Percentiles rank a stretch among this genome's conserved stretches.
phyloP scores from a whole-genome alignment of 2,888 invertebrate genomes.

The Teleiodes luculella region DNA sequence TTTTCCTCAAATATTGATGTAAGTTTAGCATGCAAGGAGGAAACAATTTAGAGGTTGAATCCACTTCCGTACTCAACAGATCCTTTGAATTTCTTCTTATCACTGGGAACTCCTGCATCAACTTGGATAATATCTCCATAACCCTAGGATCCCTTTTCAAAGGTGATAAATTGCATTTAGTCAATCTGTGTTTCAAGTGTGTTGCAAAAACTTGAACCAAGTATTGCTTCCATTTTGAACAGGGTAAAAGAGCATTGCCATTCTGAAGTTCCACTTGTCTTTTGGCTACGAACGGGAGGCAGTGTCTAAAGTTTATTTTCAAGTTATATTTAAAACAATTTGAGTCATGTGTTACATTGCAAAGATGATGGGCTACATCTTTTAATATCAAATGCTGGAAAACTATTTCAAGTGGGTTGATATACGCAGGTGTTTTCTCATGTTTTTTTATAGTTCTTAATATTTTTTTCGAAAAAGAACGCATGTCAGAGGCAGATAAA shows the following conservation, averaged over 20 bases:
- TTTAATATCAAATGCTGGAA: constrained; percentile 57
- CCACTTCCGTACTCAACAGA: constrained; percentile 58
- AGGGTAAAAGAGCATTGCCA: constrained; percentile 75
- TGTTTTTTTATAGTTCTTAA: constrained; percentile 47
- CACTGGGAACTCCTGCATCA: constrained; percentile 35
- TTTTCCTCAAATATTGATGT: constrained; percentile 69
- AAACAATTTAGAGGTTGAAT: constrained; percentile 61
- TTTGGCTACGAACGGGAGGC: constrained; percentile 71
- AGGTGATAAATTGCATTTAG: constrained; percentile 37
- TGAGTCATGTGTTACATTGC: constrained; percentile 34
- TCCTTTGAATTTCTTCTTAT: constrained; percentile 29
- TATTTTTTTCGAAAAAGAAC: constrained; percentile 58
- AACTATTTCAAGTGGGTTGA: constrained; percentile 45
- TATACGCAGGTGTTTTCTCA: constrained; percentile 27
- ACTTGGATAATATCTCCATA: constrained; percentile 45
- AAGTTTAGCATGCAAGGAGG: constrained; percentile 84
- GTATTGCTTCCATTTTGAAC: constrained; percentile 76
- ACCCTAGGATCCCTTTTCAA: constrained; percentile 59
- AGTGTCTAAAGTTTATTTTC: constrained; percentile 74
- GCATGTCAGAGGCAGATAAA: constrained; percentile 52
- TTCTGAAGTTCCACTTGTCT: constrained; percentile 70
- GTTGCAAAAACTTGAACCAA: constrained; percentile 65
- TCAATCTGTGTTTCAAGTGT: constrained; percentile 55
- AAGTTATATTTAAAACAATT: constrained; percentile 48
- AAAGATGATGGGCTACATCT: constrained; percentile 54